Evolutionary conservation across 2,888 invertebrate genomes (phyloP), one percentile per base, ranked within the genome.

Genomic region (Lasioglossum vierecki): DNA sequence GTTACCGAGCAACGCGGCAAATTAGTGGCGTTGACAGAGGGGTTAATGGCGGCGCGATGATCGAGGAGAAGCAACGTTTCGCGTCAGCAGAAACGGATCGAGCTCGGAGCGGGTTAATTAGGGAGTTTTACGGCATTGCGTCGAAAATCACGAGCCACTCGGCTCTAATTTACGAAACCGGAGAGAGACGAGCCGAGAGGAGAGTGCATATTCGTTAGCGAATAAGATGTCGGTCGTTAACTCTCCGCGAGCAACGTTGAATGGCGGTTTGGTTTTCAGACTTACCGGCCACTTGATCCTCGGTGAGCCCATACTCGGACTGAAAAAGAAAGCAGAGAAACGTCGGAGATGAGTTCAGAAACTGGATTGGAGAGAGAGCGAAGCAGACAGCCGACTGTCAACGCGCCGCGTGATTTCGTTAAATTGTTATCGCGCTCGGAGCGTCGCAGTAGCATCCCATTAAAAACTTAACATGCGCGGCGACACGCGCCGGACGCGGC

Each of bases 211-310:
- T 39, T 39, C 68, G 68, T 66, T 35, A 66, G 39, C 68, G 68
- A 68, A n/a, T 35, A 68, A 39, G 68, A 66, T 35, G 30, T 35
- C 66, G 66, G 35, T 66, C 66, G 66, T 66, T 66, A 39, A 35
- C 35, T 35, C 35, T 41, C 22, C 63, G 26, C 63, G 75, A 30
- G 72, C 4, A 26, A 15, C 41, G 76, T 49, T 39, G 63, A 63
- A 63, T 30, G 63, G 1, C 30, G 26, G 46, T 72, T 60, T 35
- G 30, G 9, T 22, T 9, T 35, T 35, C 6, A 30, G 74, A 90
- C 94, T 95, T 96, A 97, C 97, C 97, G 95, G 98, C 98, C 88
- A 98, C 98, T 96, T 98, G 98, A 94, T 98, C 98, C 95, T 98
- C 98, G 81, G 98, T 97, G 89, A 98, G 96, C 92, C 98, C 98